A percentile compares a stretch with the other conserved stretches of the same genome.
phyloP scores from a whole-genome alignment of 2,113 vertebrate species.

The Leucopsar rothschildi region DNA sequence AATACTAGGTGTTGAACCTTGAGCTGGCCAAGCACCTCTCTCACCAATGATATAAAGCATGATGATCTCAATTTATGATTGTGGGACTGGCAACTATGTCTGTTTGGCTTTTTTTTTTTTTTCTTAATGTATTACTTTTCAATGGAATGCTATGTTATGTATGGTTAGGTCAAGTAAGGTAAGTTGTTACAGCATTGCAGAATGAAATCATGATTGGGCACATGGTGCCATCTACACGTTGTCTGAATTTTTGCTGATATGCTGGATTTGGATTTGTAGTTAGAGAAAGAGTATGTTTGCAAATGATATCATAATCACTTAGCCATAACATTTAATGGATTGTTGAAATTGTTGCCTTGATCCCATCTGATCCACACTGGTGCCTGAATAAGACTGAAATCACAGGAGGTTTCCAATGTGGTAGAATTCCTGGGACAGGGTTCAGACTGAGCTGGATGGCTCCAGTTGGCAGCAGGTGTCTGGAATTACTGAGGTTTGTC shows the following conservation, averaged over 20 bases:
- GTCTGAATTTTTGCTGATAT: not conserved
- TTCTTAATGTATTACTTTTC: not conserved
- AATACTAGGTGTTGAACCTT: not conserved
- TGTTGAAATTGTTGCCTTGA: not conserved
- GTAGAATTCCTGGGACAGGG: not conserved
- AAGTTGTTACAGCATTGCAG: not conserved
- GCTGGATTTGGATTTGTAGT: not conserved
- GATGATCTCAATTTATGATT: not conserved
- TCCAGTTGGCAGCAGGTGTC: not conserved
- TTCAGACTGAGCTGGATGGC: not conserved
- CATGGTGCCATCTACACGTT: fast-evolving
- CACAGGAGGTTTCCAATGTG: not conserved
- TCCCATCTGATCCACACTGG: not conserved
- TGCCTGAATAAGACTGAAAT: not conserved
- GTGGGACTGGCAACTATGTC: not conserved
- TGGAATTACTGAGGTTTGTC: not conserved
- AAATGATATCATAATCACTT: not conserved
- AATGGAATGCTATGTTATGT: not conserved
- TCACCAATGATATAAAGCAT: not conserved
- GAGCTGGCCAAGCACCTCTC: not conserved
- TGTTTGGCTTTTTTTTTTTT: not conserved
- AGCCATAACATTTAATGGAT: not conserved
- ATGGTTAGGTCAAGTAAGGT: not conserved
- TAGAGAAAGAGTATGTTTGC: not conserved
- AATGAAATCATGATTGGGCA: not conserved